Percentiles rank a stretch among this genome's conserved stretches.
Conservation (phyloP, 2,113 vertebrate genomes). For the Pygoscelis adeliae region DNA sequence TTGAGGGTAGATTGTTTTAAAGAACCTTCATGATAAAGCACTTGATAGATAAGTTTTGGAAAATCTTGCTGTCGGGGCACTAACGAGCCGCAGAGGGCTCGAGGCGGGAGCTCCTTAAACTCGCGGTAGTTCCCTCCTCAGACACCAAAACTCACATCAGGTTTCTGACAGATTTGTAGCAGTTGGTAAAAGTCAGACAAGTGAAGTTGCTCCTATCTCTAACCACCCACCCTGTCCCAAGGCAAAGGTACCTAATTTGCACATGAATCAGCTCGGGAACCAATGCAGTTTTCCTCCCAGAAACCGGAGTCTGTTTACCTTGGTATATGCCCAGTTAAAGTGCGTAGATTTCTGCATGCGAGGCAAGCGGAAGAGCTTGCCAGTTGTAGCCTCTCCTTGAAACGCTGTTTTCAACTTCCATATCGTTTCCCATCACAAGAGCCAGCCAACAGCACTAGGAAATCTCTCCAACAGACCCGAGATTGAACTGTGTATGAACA, state of each 20-base stretch:
- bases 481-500: accelerated
- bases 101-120: neutral
- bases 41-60: neutral
- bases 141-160: neutral
- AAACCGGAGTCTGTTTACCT: neutral
- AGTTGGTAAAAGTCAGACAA: neutral
- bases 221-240: neutral
- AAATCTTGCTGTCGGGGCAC: neutral
- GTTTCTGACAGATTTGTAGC: constrained; percentile 22
- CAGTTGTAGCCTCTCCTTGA: neutral
- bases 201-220: neutral
- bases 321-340: neutral
- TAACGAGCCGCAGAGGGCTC: neutral
- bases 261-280: neutral
- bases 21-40: neutral
- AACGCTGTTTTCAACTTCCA: neutral
- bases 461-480: neutral
- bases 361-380: neutral
- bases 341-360: neutral
- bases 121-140: neutral
- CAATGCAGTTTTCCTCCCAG: neutral
- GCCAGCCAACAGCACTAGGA: neutral
- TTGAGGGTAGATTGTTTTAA: neutral
- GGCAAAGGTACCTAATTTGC: neutral
- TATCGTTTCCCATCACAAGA: neutral